Evolutionary conservation across 2,113 vertebrate species (phyloP).

Genomic region (Podarcis cretensis): DNA sequence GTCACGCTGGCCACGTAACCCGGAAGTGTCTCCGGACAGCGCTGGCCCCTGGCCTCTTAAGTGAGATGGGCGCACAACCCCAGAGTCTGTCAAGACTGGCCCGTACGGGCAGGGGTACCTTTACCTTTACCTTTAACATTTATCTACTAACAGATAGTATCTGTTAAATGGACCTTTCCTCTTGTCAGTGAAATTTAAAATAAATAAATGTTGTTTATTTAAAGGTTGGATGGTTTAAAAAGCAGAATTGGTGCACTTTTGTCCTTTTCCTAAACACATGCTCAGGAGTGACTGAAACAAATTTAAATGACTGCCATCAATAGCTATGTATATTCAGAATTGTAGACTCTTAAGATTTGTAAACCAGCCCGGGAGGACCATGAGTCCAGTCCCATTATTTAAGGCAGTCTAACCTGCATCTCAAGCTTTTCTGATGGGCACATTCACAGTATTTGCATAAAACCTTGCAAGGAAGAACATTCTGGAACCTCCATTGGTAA

Average conservation of each 20-base stretch:
- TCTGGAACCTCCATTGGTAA: neutral
- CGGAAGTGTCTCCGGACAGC: no score
- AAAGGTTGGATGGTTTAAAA: neutral
- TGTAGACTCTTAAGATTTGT: neutral
- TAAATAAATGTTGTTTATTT: neutral
- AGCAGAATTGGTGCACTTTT: neutral
- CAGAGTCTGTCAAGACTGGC: no score
- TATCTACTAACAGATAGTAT: neutral
- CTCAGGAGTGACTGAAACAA: neutral
- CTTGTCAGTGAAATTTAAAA: neutral
- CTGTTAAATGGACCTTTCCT: neutral
- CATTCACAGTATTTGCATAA: neutral
- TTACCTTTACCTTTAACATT: no score
- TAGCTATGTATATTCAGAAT: neutral
- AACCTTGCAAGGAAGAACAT: neutral
- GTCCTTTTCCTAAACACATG: neutral
- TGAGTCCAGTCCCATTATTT: neutral
- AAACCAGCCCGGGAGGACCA: neutral
- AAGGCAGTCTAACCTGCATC: neutral
- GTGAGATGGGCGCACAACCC: no score
- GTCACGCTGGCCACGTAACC: no score
- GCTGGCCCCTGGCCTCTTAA: no score
- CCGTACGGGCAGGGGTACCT: no score
- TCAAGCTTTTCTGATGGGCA: neutral
- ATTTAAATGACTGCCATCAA: neutral